Conservation (phyloP, 2,888 invertebrate species). For the Harmothoe impar region DNA sequence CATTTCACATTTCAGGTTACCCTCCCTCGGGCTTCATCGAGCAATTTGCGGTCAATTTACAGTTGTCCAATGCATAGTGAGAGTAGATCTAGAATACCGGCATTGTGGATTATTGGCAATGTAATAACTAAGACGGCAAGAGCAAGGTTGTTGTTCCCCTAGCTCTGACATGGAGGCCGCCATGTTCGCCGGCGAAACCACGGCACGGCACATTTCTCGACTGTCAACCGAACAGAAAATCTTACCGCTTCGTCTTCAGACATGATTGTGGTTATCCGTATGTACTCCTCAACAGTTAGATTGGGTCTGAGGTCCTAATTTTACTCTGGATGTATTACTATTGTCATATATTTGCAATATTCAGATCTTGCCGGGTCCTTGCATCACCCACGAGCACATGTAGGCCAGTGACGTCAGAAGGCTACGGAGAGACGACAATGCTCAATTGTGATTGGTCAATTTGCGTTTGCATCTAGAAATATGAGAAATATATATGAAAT, state of each 20-base stretch:
- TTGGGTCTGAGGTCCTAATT: not conserved
- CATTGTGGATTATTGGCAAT: too few relatives aligned
- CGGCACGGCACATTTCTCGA: not conserved
- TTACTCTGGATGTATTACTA: not conserved
- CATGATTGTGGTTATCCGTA: not conserved
- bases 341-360: not conserved
- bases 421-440: not conserved
- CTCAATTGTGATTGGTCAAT: not conserved
- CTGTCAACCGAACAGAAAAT: not conserved
- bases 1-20: too few relatives aligned
- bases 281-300: not conserved
- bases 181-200: not conserved
- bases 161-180: not conserved
- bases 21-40: too few relatives aligned
- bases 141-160: not conserved
- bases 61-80: too few relatives aligned
- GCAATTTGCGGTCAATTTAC: too few relatives aligned
- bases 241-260: constrained; percentile 51
- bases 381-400: constrained; percentile 54
- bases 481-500: too few relatives aligned
- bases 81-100: too few relatives aligned
- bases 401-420: constrained; percentile 49
- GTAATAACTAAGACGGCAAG: too few relatives aligned
- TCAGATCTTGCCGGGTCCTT: not conserved
- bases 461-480: too few relatives aligned